Base-by-base conservation (phyloP, 1,140 invertebrate species). In the Panulirus ornatus region DNA sequence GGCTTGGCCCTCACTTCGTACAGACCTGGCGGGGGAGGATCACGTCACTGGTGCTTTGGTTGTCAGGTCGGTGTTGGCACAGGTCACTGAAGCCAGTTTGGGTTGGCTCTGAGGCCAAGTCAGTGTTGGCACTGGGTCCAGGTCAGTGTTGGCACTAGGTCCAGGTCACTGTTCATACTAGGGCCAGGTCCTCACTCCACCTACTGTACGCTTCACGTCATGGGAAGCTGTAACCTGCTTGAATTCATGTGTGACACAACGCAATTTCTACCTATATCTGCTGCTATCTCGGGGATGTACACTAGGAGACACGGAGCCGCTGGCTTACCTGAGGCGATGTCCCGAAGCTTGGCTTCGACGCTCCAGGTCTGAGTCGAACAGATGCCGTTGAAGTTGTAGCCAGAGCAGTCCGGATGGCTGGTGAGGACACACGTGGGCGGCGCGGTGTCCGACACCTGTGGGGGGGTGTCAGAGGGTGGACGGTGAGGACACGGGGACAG, bases 241-340 rank as follows among this genome's bases (percentile, higher is more conserved):
- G 22, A 54, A 54, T 54, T 22, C 9, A 54, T 54, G 22, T 22
- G 51, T 54, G 51, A 54, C 22, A 11, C 22, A 54, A 54, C 9
- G 9, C 9, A 54, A 54, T 9, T 9, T n/a, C n/a, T 22, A 73
- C 70, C 27, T 22, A 16, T 73, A 73, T 11, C 27, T 11, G 30
- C 27, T 22, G 27, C 9, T 11, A 73, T 34, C 16, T 11, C 9
- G 70, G 30, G 16, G 27, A 34, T 8, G 9, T 9, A 36, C 34
- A 34, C 34, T 38, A 9, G 22, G 9, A 36, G 6, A 14, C n/a
- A n/a, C n/a, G n/a, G n/a, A n/a, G n/a, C n/a, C n/a, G n/a, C n/a
- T n/a, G n/a, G n/a, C 66, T 0, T 51, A 87, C 84, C 84, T 87
- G 84, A 87, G 22, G 22, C 47, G 3, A n/a, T 8, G 84, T 87